phyloP scores from a whole-genome alignment of 2,888 invertebrate species.

The Apocheima hispidaria region DNA sequence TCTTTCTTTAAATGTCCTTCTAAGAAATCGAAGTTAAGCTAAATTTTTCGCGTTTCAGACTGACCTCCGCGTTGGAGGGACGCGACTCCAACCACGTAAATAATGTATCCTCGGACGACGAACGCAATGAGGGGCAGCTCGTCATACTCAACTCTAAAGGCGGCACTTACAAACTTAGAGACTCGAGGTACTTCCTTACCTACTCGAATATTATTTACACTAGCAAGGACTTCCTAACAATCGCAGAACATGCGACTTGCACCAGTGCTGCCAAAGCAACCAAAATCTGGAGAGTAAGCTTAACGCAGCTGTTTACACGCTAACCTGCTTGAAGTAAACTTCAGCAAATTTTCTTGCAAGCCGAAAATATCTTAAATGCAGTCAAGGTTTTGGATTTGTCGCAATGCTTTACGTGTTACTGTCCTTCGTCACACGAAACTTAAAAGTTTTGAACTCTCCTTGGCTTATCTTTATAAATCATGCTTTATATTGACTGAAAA shows the following conservation, averaged over 20 bases:
- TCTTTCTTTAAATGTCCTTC: background rate
- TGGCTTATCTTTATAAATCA: background rate
- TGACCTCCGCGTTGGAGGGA: constrained; percentile 80
- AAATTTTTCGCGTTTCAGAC: constrained; percentile 57
- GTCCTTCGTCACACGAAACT: constrained; percentile 18
- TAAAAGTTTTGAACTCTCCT: background rate
- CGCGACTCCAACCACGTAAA: constrained; percentile 84
- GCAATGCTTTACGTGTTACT: constrained; percentile 15
- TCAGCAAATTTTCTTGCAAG: background rate
- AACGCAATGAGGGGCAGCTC: constrained; percentile 71
- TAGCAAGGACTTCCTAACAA: no score
- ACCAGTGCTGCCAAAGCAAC: background rate
- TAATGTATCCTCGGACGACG: constrained; percentile 79
- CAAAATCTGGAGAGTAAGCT: background rate
- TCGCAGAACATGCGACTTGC: background rate
- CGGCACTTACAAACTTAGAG: constrained; percentile 89
- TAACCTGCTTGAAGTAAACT: background rate
- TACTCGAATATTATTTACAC: background rate
- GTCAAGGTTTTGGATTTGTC: background rate
- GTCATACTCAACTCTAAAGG: constrained; percentile 84
- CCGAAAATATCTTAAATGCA: background rate
- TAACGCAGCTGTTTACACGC: background rate
- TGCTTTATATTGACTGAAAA: constrained; percentile 1
- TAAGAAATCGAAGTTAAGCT: background rate
- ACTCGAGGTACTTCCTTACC: constrained; percentile 85